Evolutionary conservation across 2,888 invertebrate genomes (phyloP), one percentile per base, ranked within the genome.

Genomic region (Caenorhabditis sulstoni): DNA sequence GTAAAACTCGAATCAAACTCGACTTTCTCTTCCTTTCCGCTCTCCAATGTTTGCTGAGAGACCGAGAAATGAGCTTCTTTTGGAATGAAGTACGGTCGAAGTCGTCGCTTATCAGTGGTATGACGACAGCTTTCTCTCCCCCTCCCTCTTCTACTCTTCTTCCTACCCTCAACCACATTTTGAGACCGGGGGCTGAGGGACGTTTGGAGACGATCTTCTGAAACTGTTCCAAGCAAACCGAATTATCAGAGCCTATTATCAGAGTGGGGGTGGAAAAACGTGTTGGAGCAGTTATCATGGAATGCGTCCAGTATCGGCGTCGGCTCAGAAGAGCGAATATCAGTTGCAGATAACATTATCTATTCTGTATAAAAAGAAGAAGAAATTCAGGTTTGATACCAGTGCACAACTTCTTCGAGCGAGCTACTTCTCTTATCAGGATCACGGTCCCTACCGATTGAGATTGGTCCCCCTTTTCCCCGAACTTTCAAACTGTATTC

Each of bases 281-380:
- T n/a, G 44, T 45, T 71, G 29, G 29, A 29, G 29, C 29, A 29
- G 29, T 29, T 71, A 71, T 71, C 71, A 49, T 22, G 16, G 50
- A 73, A 66, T 67, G 57, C 64, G 64, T 64, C 22, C 29, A 23
- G 45, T 68, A 70, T 76, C 68, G 58, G 23, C 23, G 70, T 77
- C 3, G 61, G 65, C 65, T 66, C 77, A 70, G 77, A 77, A 70
- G 47, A 7, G 29, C 44, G 64, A 64, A 77, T 65, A 77, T 70
- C 70, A 70, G 65, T 77, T 65, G 64, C 55, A 70, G 77, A 77
- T 77, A 77, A 77, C 77, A 77, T 77, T 77, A 77, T 77, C 77
- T 64, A 59, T 66, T 65, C 53, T 58, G 53, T 77, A 77, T 77
- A 66, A 70, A 77, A 70, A 65, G 55, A 29, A 29, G 29, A 7